Percentiles rank a stretch among this genome's conserved stretches.
These are phyloP conservation scores for Hybognathus amarus DNA, from an alignment of 2,797 vertebrate species.

Conservation along the genomic window DNA sequence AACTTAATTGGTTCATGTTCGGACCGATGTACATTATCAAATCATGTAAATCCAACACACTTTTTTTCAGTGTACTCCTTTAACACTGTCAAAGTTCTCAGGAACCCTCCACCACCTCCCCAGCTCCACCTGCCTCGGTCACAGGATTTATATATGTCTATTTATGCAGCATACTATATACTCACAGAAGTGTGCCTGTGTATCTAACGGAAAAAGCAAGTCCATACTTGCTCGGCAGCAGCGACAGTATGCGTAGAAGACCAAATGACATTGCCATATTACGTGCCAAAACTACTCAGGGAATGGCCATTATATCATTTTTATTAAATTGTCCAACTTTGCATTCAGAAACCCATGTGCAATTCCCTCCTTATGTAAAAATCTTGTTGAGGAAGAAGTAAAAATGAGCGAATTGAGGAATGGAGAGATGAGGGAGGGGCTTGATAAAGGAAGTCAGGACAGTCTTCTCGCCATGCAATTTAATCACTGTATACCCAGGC, in stretches of 20 bases:
- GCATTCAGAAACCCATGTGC: background rate
- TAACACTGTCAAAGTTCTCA: background rate
- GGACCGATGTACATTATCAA: too few relatives aligned
- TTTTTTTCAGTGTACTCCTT: too few relatives aligned
- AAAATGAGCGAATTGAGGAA: slow-evolving; percentile 10
- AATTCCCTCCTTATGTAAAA: slow-evolving; percentile 67
- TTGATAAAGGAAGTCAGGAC: slow-evolving; percentile 80
- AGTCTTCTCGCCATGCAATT: slow-evolving; percentile 92
- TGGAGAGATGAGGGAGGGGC: background rate
- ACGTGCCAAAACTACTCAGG: background rate
- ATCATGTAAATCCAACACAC: too few relatives aligned
- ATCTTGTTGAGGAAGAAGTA: slow-evolving; percentile 80
- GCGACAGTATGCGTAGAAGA: too few relatives aligned
- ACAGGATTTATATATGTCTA: background rate
- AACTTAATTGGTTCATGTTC: too few relatives aligned
- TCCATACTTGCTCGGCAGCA: too few relatives aligned
- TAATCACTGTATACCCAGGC: slow-evolving; percentile 97
- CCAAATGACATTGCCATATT: too few relatives aligned
- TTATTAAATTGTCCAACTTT: background rate
- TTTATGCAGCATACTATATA: too few relatives aligned
- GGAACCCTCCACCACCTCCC: background rate
- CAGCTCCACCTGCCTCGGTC: background rate
- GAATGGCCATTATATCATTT: background rate
- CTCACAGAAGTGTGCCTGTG: too few relatives aligned
- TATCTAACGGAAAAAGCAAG: too few relatives aligned